A percentile compares a stretch with the other conserved stretches of the same genome.
Evolutionary conservation across 2,888 invertebrate genomes (phyloP).

Genomic region (Sphaerophoria taeniata): DNA sequence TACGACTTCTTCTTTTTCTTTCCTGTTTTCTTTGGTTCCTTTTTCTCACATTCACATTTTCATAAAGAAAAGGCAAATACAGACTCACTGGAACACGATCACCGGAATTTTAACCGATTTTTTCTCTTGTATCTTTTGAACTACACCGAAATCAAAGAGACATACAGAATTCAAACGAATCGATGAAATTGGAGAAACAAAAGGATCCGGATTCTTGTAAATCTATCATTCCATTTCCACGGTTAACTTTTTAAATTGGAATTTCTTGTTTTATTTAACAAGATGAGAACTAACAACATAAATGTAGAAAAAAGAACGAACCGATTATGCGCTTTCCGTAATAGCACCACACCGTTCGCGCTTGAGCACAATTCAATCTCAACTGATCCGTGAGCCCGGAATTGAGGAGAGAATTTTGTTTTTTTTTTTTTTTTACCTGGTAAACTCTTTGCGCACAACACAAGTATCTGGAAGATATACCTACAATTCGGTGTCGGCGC

Average conservation of each 20-base stretch:
- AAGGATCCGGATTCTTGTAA: neutral
- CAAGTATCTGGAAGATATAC: slow-evolving; percentile 20
- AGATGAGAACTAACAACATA: neutral
- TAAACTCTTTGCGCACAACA: slow-evolving; percentile 36
- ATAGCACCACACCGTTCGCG: slow-evolving; percentile 53
- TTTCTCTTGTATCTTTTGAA: slow-evolving; percentile 50
- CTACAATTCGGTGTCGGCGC: neutral
- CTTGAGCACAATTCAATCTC: slow-evolving; percentile 67
- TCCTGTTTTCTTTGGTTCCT: slow-evolving; percentile 41
- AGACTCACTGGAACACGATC: slow-evolving; percentile 52
- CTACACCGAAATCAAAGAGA: slow-evolving; percentile 45
- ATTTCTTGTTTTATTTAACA: neutral
- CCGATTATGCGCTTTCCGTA: slow-evolving; percentile 12
- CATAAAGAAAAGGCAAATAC: slow-evolving; percentile 53
- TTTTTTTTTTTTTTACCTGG: slow-evolving; percentile 51
- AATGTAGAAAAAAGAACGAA: slow-evolving; percentile 17
- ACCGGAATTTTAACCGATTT: slow-evolving; percentile 60
- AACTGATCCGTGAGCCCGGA: slow-evolving; percentile 67
- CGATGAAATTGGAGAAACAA: neutral
- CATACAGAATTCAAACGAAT: neutral
- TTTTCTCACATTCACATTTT: slow-evolving; percentile 33
- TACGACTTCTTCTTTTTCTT: neutral
- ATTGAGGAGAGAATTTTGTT: slow-evolving; percentile 57
- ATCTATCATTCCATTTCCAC: slow-evolving; percentile 14
- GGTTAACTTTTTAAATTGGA: neutral